Conservation (phyloP, 2,888 invertebrate species). For the Criorhina ranunculi region DNA sequence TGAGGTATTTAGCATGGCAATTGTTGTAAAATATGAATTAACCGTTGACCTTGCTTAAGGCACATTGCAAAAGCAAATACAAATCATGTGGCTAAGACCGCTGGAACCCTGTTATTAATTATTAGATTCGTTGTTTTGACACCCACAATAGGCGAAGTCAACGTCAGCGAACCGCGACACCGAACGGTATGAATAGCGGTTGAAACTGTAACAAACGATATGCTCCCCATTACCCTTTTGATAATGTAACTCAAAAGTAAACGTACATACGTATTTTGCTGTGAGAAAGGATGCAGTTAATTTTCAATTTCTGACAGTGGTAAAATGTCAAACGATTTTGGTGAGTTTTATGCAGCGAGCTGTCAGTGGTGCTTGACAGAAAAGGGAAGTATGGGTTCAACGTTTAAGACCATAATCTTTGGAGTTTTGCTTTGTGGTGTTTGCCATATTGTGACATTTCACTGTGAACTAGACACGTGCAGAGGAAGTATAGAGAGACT, state of each 20-base stretch:
- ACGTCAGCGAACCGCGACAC: constrained; percentile 67
- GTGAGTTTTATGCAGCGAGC: not conserved
- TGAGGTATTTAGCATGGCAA: constrained; percentile 49
- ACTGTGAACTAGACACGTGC: too few relatives aligned
- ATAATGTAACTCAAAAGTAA: constrained; percentile 44
- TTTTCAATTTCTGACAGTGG: not conserved
- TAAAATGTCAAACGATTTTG: not conserved
- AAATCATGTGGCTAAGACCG: constrained; percentile 41
- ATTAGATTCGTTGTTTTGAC: constrained; percentile 70
- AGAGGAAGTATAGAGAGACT: too few relatives aligned
- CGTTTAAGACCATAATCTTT: too few relatives aligned
- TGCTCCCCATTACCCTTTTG: constrained; percentile 22
- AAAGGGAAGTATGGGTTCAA: too few relatives aligned
- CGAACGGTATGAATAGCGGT: constrained; percentile 22
- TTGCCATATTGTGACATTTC: too few relatives aligned
- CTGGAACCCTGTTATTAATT: constrained; percentile 62
- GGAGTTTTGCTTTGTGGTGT: too few relatives aligned
- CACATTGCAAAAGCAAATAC: constrained; percentile 47
- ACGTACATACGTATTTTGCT: constrained; percentile 10
- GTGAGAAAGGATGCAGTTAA: not conserved
- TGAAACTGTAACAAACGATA: constrained; percentile 20
- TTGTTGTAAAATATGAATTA: constrained; percentile 66
- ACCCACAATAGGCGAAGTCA: constrained; percentile 58
- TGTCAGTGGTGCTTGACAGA: too few relatives aligned
- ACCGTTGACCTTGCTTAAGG: constrained; percentile 70